Evolutionary conservation across 2,113 vertebrate species (phyloP).

Genomic region (Lonchura striata): DNA sequence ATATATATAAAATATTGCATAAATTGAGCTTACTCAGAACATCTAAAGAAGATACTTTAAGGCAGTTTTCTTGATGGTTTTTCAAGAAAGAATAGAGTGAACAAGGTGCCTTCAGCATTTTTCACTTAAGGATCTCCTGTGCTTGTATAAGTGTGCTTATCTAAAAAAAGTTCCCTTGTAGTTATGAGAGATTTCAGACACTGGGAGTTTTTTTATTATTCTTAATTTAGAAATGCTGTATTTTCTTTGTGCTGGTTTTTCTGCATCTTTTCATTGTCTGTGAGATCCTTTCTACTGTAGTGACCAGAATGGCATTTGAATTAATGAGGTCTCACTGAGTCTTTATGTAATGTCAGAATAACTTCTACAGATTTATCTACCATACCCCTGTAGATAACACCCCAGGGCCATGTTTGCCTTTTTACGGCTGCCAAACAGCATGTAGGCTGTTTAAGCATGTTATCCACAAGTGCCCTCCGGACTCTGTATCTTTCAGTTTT

Average conservation of each 20-base stretch:
- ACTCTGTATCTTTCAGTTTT: constrained; percentile 63
- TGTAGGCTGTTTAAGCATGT: constrained; percentile 55
- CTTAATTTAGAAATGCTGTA: neutral
- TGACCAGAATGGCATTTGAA: constrained; percentile 64
- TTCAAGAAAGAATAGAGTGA: neutral
- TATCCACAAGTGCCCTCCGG: constrained; percentile 62
- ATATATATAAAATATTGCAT: neutral
- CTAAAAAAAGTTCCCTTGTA: neutral
- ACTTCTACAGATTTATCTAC: constrained; percentile 55
- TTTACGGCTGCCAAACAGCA: constrained; percentile 66
- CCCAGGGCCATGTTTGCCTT: constrained; percentile 65
- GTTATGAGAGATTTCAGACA: neutral
- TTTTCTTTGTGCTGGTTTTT: neutral
- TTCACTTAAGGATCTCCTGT: neutral
- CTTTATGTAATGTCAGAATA: constrained; percentile 69
- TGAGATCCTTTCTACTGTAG: constrained; percentile 40
- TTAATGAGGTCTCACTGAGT: constrained; percentile 67
- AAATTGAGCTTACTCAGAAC: neutral
- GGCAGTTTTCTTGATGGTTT: neutral
- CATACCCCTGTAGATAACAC: constrained; percentile 58
- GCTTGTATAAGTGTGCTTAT: neutral
- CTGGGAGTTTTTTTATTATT: neutral
- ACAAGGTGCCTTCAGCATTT: neutral
- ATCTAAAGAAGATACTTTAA: neutral
- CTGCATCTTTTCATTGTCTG: constrained; percentile 43